Percentiles rank a stretch among this genome's conserved stretches.
phyloP scores from a whole-genome alignment of 2,797 vertebrate genomes.

The Potorous gilbertii region DNA sequence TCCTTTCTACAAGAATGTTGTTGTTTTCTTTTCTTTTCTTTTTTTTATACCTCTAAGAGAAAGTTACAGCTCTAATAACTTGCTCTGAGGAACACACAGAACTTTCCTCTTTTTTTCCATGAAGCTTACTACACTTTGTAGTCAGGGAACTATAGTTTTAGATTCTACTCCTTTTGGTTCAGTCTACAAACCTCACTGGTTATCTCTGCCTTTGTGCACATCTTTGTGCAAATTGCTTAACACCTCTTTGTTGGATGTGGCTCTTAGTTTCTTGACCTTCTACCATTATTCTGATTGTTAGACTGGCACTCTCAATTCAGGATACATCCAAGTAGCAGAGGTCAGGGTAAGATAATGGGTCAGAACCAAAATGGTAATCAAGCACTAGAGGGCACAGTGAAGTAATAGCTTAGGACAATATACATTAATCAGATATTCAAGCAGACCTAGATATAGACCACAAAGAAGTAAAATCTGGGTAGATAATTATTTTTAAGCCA shows the following conservation, averaged over 20 bases:
- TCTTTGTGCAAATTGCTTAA: neutral
- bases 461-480: neutral
- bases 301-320: neutral
- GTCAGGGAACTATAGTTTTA: neutral
- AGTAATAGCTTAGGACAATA: neutral
- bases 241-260: neutral
- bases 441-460: neutral
- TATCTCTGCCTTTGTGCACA: neutral
- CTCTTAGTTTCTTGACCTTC: neutral
- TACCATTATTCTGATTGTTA: neutral
- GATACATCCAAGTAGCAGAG: neutral
- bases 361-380: neutral
- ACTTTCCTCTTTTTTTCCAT: neutral
- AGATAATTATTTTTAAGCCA: neutral
- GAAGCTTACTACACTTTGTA: neutral
- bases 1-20: conserved; percentile 24
- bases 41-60: conserved; percentile 43
- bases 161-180: neutral
- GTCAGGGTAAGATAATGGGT: neutral
- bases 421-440: neutral
- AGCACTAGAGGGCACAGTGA: neutral
- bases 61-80: conserved; percentile 34
- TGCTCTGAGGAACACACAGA: neutral
- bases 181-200: neutral
- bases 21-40: conserved; percentile 36